Percentiles rank a stretch among this genome's conserved stretches.
Evolutionary conservation across 1,140 invertebrate genomes (phyloP).

Genomic region (Drosophila neocordata): DNA sequence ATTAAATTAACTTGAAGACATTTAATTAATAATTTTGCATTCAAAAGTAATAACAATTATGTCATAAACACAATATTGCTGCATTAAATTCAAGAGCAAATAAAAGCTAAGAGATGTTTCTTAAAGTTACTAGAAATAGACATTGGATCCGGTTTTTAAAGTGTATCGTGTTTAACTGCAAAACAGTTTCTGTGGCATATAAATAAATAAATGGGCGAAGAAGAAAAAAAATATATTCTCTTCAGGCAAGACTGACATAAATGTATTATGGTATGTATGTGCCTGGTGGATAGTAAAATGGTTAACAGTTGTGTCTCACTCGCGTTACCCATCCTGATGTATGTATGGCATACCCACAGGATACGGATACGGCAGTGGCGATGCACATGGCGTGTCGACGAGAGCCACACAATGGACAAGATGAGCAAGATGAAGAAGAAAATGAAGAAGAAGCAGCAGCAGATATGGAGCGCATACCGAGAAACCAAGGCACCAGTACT

Average conservation of each 20-base stretch:
- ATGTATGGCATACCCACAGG: background rate
- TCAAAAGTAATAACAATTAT: background rate
- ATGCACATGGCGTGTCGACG: constrained; percentile 56
- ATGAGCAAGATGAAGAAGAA: constrained; percentile 10
- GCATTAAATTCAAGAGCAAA: background rate
- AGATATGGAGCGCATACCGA: constrained; percentile 26
- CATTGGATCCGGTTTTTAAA: background rate
- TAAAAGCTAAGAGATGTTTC: background rate
- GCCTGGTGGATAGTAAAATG: constrained; percentile 49
- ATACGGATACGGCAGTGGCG: constrained; percentile 16
- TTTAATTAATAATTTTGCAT: background rate
- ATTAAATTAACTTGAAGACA: background rate
- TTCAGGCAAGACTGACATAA: constrained; percentile 11
- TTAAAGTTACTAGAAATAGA: background rate
- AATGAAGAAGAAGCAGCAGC: constrained; percentile 27
- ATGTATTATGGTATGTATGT: constrained; percentile 1
- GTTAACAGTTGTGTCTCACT: constrained; percentile 57
- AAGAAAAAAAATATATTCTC: background rate
- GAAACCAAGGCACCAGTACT: background rate
- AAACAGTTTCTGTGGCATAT: constrained; percentile 5
- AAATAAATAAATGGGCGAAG: constrained; percentile 3
- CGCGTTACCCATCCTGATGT: background rate
- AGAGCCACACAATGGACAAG: constrained; percentile 62
- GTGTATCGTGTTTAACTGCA: constrained; percentile 1
- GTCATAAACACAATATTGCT: background rate